A percentile compares a stretch with the other conserved stretches of the same genome.
Evolutionary conservation across 2,113 vertebrate genomes (phyloP).

Genomic region (Manacus vitellinus): DNA sequence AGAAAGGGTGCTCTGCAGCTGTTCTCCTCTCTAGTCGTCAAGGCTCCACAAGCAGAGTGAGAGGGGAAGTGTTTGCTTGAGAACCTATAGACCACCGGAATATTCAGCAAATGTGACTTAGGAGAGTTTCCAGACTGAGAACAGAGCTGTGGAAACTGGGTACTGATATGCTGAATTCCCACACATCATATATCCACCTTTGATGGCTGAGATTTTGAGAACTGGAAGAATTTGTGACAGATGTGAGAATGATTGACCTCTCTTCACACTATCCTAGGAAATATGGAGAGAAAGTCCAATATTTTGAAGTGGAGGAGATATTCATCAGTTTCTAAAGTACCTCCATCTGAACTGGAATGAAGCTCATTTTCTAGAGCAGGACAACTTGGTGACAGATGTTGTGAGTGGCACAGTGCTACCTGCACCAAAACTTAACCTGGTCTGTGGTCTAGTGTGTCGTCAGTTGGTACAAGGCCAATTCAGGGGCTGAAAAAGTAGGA

Average conservation of each 20-base stretch:
- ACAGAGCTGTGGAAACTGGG: background rate
- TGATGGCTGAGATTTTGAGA: background rate
- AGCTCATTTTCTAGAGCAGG: background rate
- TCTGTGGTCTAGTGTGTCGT: no score
- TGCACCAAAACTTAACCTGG: background rate
- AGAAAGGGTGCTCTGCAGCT: background rate
- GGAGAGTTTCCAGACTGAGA: background rate
- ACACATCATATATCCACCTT: background rate
- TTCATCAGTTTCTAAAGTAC: background rate
- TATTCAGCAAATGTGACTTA: background rate
- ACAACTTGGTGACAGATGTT: background rate
- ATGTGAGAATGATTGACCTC: background rate
- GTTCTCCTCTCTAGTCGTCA: background rate
- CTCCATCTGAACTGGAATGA: background rate
- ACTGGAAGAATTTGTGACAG: background rate
- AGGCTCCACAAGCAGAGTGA: fast-evolving
- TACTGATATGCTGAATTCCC: background rate
- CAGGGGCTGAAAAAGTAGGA: background rate
- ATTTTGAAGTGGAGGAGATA: background rate
- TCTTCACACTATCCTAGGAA: background rate
- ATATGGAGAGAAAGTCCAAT: background rate
- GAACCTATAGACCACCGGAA: background rate
- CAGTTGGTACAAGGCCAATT: background rate
- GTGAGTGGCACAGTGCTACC: background rate
- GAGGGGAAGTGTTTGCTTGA: background rate